Evolutionary conservation across 2,888 invertebrate genomes (phyloP).

Genomic region (Orthosia cruda): DNA sequence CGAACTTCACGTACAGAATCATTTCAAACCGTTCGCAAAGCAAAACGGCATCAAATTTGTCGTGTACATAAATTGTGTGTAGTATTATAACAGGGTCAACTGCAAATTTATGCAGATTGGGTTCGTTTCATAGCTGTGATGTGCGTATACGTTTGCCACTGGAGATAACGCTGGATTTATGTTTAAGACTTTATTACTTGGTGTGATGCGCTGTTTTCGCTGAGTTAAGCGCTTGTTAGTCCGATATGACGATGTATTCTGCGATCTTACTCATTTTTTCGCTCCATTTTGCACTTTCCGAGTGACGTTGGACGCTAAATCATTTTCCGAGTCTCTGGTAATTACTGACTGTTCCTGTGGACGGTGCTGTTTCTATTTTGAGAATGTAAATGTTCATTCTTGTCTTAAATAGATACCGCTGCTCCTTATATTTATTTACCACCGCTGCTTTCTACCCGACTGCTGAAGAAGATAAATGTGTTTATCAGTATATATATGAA

Average conservation of each 20-base stretch:
- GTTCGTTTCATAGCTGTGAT: conserved; percentile 82
- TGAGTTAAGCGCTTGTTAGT: conserved; percentile 69
- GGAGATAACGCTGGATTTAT: conserved; percentile 84
- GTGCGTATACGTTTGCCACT: conserved; percentile 82
- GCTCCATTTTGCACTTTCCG: conserved; percentile 57
- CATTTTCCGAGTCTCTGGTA: conserved; percentile 41
- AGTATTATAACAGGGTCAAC: conserved; percentile 84
- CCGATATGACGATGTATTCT: conserved; percentile 63
- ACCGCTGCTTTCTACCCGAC: too few relatives aligned
- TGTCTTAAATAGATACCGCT: neutral
- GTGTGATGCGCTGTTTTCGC: conserved; percentile 68
- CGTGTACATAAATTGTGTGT: conserved; percentile 77
- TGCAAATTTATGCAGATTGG: conserved; percentile 89
- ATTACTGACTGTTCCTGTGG: conserved; percentile 27
- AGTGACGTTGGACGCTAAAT: conserved; percentile 39
- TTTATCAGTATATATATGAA: too few relatives aligned
- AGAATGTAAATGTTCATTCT: conserved; percentile 10
- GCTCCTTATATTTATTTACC: neutral
- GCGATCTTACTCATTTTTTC: conserved; percentile 68
- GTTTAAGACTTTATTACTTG: conserved; percentile 81
- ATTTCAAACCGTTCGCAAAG: conserved; percentile 72
- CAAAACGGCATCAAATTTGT: conserved; percentile 76
- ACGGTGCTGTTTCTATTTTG: conserved; percentile 21
- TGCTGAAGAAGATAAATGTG: too few relatives aligned
- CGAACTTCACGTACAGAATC: conserved; percentile 69